Conservation (phyloP, 2,113 vertebrate species). For the Corythoichthys haematopterus region DNA sequence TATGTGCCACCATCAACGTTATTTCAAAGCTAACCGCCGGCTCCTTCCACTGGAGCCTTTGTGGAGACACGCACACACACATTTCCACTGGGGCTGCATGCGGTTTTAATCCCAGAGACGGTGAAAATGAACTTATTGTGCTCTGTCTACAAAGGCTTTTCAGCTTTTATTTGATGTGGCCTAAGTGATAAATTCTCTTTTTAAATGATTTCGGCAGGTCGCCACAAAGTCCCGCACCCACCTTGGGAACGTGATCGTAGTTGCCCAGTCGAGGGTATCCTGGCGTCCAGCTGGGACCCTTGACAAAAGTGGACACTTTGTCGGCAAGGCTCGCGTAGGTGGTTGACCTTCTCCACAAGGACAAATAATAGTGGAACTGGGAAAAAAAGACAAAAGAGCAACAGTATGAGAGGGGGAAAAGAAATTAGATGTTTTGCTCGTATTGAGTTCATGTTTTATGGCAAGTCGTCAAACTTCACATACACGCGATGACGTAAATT, state of each 20-base stretch:
- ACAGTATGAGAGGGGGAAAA: not conserved
- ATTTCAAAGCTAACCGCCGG: slow-evolving; percentile 73
- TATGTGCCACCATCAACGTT: slow-evolving; percentile 62
- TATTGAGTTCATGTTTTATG: not conserved
- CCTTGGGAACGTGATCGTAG: slow-evolving; percentile 76
- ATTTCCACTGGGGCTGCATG: slow-evolving; percentile 10
- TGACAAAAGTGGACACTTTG: slow-evolving; percentile 83
- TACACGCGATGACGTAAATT: not conserved
- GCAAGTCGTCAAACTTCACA: not conserved
- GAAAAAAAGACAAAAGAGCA: slow-evolving; percentile 25
- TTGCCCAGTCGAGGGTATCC: slow-evolving; percentile 85
- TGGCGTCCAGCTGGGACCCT: slow-evolving; percentile 88
- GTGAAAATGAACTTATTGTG: slow-evolving; percentile 69
- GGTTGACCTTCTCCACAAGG: slow-evolving; percentile 78
- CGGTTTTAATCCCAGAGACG: slow-evolving; percentile 61
- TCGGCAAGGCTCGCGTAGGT: slow-evolving; percentile 71
- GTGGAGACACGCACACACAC: slow-evolving; percentile 20
- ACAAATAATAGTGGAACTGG: slow-evolving; percentile 77
- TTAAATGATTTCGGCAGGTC: slow-evolving; percentile 34
- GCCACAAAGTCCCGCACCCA: slow-evolving; percentile 35
- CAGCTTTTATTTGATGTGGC: slow-evolving; percentile 62
- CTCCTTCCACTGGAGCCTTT: slow-evolving; percentile 53
- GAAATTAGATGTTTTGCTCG: not conserved
- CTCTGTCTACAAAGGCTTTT: slow-evolving; percentile 61
- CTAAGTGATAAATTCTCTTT: slow-evolving; percentile 39